Conservation (phyloP, 2,797 vertebrate genomes). For the Novumbra hubbsi region DNA sequence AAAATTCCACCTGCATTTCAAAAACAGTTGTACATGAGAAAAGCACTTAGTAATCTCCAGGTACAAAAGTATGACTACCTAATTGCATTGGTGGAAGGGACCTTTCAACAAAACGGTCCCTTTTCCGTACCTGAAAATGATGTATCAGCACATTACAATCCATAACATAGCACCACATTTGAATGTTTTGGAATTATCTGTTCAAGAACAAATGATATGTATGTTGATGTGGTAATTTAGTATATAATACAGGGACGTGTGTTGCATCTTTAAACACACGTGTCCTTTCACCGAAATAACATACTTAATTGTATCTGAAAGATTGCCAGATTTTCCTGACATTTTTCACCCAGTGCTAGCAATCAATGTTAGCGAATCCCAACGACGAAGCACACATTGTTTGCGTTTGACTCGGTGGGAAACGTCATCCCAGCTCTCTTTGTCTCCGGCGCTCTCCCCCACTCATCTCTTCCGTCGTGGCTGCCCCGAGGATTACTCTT, state of each 20-base stretch:
- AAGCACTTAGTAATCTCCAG: not conserved
- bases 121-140: not conserved
- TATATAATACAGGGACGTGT: not conserved
- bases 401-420: not conserved
- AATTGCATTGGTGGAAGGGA: not conserved
- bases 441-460: not conserved
- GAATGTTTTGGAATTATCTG: not conserved
- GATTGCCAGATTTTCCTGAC: not conserved
- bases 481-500: slow-evolving; percentile 24
- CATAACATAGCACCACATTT: not conserved
- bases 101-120: not conserved
- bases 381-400: not conserved
- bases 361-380: not conserved
- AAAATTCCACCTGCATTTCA: not conserved
- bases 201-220: not conserved
- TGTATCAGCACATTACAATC: not conserved
- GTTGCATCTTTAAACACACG: not conserved
- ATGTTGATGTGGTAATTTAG: not conserved
- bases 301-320: not conserved
- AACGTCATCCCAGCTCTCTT: not conserved
- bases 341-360: not conserved
- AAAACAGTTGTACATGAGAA: not conserved
- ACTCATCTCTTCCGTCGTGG: slow-evolving; percentile 7
- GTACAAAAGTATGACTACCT: not conserved
- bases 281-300: not conserved